Conservation (phyloP, 2,888 invertebrate species). For the Marasmarcha lunaedactyla region DNA sequence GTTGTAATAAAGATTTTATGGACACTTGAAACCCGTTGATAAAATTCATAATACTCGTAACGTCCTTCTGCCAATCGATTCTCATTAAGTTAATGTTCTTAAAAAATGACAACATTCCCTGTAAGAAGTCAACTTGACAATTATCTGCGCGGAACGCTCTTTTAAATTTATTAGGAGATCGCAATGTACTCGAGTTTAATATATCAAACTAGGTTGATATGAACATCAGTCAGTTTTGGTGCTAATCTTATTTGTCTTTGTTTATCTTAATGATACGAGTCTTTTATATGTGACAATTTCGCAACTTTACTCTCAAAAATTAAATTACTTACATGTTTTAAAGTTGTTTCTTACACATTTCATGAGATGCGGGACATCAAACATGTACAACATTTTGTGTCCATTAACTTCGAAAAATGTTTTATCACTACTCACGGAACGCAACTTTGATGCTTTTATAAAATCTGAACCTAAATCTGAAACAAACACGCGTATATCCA, state of each 20-base stretch:
- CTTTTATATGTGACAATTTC: conserved; percentile 7
- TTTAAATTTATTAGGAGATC: conserved; percentile 9
- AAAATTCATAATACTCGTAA: conserved; percentile 10
- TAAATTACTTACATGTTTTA: conserved; percentile 9
- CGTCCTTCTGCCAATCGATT: conserved; percentile 6
- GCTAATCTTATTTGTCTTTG: conserved; percentile 5
- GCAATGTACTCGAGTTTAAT: conserved; percentile 13
- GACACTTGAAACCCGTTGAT: conserved; percentile 14
- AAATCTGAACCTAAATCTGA: conserved; percentile 11
- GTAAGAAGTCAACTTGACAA: conserved; percentile 6
- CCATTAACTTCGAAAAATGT: conserved; percentile 13
- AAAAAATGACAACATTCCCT: not conserved
- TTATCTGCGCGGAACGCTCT: conserved; percentile 9
- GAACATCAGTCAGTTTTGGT: conserved; percentile 4
- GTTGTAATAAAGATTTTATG: conserved; percentile 13
- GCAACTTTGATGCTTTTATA: conserved; percentile 5
- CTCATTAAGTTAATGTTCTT: conserved; percentile 8
- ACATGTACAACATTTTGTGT: conserved; percentile 15
- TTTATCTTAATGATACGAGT: conserved; percentile 4
- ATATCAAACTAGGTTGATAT: conserved; percentile 8
- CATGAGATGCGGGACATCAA: conserved; percentile 14
- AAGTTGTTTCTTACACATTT: conserved; percentile 13
- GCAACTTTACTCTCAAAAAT: conserved; percentile 1
- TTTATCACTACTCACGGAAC: conserved; percentile 5
- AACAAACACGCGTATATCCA: conserved; percentile 12